Evolutionary conservation across 2,888 invertebrate genomes (phyloP).

Genomic region (Parelbella ahira): DNA sequence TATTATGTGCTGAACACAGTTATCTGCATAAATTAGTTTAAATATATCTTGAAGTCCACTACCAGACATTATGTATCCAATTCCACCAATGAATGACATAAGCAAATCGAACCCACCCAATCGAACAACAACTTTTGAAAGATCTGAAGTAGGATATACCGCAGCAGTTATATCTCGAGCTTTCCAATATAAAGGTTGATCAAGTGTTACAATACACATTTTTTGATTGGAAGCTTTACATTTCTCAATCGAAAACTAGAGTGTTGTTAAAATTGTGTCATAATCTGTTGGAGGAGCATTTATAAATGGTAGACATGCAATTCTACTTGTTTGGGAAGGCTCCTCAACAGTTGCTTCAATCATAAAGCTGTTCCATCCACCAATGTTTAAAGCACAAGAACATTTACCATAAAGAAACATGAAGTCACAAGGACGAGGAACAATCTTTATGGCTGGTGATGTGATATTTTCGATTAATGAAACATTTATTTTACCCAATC

Average conservation of each 20-base stretch:
- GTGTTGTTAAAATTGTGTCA: constrained; percentile 34
- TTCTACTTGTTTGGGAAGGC: constrained; percentile 29
- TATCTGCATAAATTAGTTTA: too few species aligned
- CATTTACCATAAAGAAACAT: constrained; percentile 29
- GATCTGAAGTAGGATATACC: too few species aligned
- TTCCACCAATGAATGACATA: too few species aligned
- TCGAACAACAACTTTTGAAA: too few species aligned
- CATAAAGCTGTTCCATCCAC: constrained; percentile 43
- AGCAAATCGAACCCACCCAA: too few species aligned
- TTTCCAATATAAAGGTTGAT: too few species aligned
- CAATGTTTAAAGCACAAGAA: constrained; percentile 21
- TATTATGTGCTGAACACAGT: too few species aligned
- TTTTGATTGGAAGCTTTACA: constrained; percentile 12
- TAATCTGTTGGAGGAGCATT: constrained; percentile 37
- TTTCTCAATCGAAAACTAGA: constrained; percentile 29
- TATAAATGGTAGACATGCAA: constrained; percentile 38
- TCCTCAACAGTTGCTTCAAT: constrained; percentile 29
- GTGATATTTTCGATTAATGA: constrained; percentile 28
- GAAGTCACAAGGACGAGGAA: constrained; percentile 29
- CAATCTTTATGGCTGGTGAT: constrained; percentile 29
- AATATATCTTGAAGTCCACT: too few species aligned
- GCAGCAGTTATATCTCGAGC: too few species aligned
- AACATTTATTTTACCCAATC: constrained; percentile 12
- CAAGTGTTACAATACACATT: too few species aligned
- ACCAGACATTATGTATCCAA: too few species aligned